Evolutionary conservation across 2,797 vertebrate genomes (phyloP).

Genomic region (Chelon labrosus): DNA sequence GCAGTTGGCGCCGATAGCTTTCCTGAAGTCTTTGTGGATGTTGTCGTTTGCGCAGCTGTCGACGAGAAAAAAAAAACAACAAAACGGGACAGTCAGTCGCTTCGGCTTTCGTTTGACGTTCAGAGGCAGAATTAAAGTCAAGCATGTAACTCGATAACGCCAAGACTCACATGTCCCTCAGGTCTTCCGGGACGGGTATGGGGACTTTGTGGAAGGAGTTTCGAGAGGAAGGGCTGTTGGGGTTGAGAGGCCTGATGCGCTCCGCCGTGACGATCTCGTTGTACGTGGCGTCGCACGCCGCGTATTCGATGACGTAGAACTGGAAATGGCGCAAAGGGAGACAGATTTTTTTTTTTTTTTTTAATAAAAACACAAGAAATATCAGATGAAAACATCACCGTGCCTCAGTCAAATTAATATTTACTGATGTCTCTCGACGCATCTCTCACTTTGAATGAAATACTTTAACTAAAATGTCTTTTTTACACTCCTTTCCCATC

Average conservation of each 20-base stretch:
- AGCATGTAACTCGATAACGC: too few relatives aligned
- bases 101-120: conserved; percentile 15
- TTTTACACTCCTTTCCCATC: background rate
- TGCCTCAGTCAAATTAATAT: too few relatives aligned
- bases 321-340: conserved; percentile 56
- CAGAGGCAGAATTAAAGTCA: too few relatives aligned
- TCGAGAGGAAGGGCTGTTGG: conserved; percentile 89
- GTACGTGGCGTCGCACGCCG: conserved; percentile 93
- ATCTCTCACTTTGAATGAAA: too few relatives aligned
- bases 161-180: conserved; percentile 90
- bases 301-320: conserved; percentile 96
- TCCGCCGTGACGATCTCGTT: conserved; percentile 95
- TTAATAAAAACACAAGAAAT: conserved; percentile 7
- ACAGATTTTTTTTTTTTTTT: too few relatives aligned
- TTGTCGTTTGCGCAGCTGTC: conserved; percentile 90
- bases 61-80: conserved; percentile 54
- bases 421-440: too few relatives aligned
- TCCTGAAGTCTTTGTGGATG: conserved; percentile 95
- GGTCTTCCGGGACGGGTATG: conserved; percentile 91
- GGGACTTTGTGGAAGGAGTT: conserved; percentile 91
- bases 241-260: conserved; percentile 93
- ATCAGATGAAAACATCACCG: background rate
- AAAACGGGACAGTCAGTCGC: conserved; percentile 37
- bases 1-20: conserved; percentile 93
- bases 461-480: too few relatives aligned